Percentiles rank a stretch among this genome's conserved stretches.
Conservation (phyloP, 2,797 vertebrate species). For the Microctenopoma stevenorrisi region DNA sequence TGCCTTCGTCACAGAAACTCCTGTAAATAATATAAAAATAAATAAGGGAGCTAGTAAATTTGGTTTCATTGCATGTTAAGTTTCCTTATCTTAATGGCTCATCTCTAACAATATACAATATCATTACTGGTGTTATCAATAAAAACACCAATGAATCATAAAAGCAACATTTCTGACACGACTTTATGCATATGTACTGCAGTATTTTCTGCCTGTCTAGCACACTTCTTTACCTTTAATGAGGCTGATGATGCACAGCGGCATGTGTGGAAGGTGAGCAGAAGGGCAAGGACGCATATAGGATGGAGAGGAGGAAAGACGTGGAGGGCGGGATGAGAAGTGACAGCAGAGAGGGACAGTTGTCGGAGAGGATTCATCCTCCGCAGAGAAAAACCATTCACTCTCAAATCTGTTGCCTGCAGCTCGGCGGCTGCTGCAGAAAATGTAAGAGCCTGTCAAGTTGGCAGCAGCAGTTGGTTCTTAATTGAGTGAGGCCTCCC, state of each 20-base stretch:
- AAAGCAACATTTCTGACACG: too few species aligned
- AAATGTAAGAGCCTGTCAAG: slow-evolving; percentile 60
- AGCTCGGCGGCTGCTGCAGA: slow-evolving; percentile 57
- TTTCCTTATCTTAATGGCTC: too few species aligned
- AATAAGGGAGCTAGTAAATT: too few species aligned
- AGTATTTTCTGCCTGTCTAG: not conserved
- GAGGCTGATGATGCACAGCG: slow-evolving; percentile 26
- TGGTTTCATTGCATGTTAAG: too few species aligned
- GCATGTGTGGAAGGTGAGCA: slow-evolving; percentile 17
- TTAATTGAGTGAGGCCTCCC: slow-evolving; percentile 64
- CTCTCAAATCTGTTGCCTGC: slow-evolving; percentile 70
- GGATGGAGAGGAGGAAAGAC: slow-evolving; percentile 20
- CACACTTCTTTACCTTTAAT: slow-evolving; percentile 35
- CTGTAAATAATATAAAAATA: too few species aligned
- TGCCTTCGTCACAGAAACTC: not conserved
- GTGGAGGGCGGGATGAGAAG: slow-evolving; percentile 26
- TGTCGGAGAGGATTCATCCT: slow-evolving; percentile 53
- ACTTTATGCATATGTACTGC: not conserved
- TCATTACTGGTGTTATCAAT: too few species aligned
- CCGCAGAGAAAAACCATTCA: slow-evolving; percentile 60
- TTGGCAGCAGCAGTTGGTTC: slow-evolving; percentile 58
- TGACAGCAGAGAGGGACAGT: slow-evolving; percentile 58
- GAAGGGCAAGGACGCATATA: slow-evolving; percentile 35
- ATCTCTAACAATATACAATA: too few species aligned
- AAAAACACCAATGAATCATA: too few species aligned